Evolutionary conservation across 2,888 invertebrate genomes (phyloP), one percentile per base, ranked within the genome.

Genomic region (Lomographa bimaculata): DNA sequence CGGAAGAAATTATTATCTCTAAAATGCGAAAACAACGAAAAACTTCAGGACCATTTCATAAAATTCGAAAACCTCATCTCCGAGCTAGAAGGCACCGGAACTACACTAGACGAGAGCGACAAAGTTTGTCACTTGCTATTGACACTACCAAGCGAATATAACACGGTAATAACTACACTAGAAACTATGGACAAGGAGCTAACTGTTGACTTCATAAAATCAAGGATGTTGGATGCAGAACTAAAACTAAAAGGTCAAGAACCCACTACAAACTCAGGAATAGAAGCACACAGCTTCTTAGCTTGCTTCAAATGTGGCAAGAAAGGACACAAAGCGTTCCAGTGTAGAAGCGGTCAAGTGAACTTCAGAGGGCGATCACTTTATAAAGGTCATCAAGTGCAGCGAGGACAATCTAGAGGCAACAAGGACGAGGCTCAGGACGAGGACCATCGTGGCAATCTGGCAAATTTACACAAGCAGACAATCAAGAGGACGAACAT

Each of bases 121-220:
- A 43, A 46, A 25, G 14, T 50, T 1, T 27, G 23, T 8, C 32
- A 49, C 7, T 9, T 45, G 2, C 24, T 45, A 3, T 7, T 39
- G 1, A 40, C 40, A 1, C 3, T 46, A 16, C 34, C 36, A 0
- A 14, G 28, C 1, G 23, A 28, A 3, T 43, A 34, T 7, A 20
- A 40, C 2, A 37, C 21, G 3, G 37, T 36, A 2, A 39, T 49
- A 5, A 34, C 25, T n/a, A 18, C 29, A 7, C 8, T 29, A 12
- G 20, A 29, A 29, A 29, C 29, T 3, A 29, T 29, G 20, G 20
- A 20, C 7, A 19, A 29, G 7, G 11, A 29, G 0, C 7, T 19
- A n/a, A 29, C 5, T 0, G 3, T 29, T 7, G 29, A 29, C 5
- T 29, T 29, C 7, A 5, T 34, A 1, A 34, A 34, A 25, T 24